Evolutionary conservation across 2,888 invertebrate species (phyloP), one percentile per base, ranked within the genome.

Genomic region (Eupithecia vulgata): DNA sequence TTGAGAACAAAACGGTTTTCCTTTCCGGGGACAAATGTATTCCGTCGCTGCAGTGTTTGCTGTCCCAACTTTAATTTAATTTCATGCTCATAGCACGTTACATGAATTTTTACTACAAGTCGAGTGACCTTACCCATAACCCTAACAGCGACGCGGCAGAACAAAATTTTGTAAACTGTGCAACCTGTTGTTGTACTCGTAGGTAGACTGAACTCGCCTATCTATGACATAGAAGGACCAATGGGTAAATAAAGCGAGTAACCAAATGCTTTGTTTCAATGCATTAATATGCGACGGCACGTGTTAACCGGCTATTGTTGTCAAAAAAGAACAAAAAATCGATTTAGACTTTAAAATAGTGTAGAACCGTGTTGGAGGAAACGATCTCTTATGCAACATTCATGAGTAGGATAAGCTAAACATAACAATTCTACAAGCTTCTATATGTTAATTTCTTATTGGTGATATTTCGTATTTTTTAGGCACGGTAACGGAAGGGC

Each of bases 231-330:
- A 68, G 35, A 67, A 57, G 57, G 10, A 57, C 13, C 64, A 48
- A 64, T 64, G 69, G 59, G 0, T 52, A n/a, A 68, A 81, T 86
- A 82, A 84, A 83, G 61, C 61, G 15, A 84, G 83, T 83, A 82
- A 81, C 81, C 80, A 83, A 82, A 85, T 81, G 83, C 86, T 88
- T 87, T 87, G 87, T 90, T 88, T 87, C 83, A 81, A 79, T 77
- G 81, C 82, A 82, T 85, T 81, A 84, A 83, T 85, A 85, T 86
- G 83, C 84, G 81, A 75, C 77, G 77, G 78, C 80, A 81, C 75
- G 79, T 76, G 80, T 70, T 81, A 74, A 76, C 72, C 68, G 74
- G 75, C 81, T 77, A 85, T 86, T 86, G 76, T 78, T 76, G 73
- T 72, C 68, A 37, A 75, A 73, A 74, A 70, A 40, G 7, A 12